These are phyloP conservation scores for Valencia hispanica DNA, from an alignment of 2,797 vertebrate species.

Conservation along the genomic window DNA sequence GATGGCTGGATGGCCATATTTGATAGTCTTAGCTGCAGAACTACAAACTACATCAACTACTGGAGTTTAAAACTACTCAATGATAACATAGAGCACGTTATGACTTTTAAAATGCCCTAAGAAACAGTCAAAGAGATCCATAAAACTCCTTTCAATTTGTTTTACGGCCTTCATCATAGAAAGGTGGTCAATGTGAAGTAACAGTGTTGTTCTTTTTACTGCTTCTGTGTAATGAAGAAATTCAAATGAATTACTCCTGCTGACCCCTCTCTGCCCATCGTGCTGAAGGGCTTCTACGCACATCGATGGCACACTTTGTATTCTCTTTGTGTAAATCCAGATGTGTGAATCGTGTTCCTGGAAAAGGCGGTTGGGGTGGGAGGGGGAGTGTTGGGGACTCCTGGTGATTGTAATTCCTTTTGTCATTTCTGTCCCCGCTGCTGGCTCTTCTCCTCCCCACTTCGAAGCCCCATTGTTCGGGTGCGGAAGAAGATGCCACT, in stretches of 20 bases:
- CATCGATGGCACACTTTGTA: neutral
- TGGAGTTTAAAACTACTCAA: neutral
- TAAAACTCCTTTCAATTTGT: neutral
- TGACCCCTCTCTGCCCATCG: neutral
- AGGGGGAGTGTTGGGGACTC: neutral
- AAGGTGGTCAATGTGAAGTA: neutral
- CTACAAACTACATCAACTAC: neutral
- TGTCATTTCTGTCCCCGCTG: conserved; percentile 6
- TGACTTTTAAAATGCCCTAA: neutral
- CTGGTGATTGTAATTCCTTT: conserved; percentile 18
- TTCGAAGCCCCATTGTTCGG: neutral
- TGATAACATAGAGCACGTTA: neutral
- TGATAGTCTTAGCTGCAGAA: neutral
- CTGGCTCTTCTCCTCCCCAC: neutral
- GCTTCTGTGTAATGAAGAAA: neutral
- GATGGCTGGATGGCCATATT: neutral
- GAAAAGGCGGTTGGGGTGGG: neutral
- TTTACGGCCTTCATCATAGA: neutral
- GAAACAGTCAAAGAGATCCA: neutral
- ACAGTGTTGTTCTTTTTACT: neutral
- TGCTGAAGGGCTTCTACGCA: neutral
- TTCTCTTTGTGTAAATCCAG: conserved; percentile 8
- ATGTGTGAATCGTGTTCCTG: conserved; percentile 7
- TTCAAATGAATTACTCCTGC: neutral
- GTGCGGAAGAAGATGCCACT: neutral